Conservation (phyloP, 2,888 invertebrate genomes). For the Oxycera nigricornis region DNA sequence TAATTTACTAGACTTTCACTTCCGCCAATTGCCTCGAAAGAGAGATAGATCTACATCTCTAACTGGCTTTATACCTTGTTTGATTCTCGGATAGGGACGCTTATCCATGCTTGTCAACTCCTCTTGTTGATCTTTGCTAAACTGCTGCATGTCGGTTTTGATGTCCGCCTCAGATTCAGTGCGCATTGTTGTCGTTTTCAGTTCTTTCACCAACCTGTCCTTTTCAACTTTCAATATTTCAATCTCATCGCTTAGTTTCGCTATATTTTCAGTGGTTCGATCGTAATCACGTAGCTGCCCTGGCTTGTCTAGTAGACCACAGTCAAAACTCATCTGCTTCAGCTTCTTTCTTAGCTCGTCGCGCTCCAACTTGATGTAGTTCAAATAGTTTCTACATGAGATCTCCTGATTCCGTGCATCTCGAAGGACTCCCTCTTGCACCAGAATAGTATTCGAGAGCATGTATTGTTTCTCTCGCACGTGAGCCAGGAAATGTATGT, state of each 20-base stretch:
- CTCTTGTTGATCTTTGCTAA: slow-evolving; percentile 14
- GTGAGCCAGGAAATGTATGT: slow-evolving; percentile 54
- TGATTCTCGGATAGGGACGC: slow-evolving; percentile 26
- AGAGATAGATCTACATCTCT: slow-evolving; percentile 7
- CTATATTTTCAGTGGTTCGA: slow-evolving; percentile 48
- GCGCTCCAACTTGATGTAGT: slow-evolving; percentile 51
- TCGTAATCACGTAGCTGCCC: slow-evolving; percentile 56
- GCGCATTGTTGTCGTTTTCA: neutral
- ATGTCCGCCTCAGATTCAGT: neutral
- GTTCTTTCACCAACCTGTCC: slow-evolving; percentile 3
- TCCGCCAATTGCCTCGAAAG: neutral
- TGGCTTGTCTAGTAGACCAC: slow-evolving; percentile 56
- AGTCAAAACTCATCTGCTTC: slow-evolving; percentile 51
- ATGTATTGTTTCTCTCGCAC: slow-evolving; percentile 54
- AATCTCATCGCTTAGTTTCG: slow-evolving; percentile 40
- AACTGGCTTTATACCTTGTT: slow-evolving; percentile 10
- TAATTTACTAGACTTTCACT: neutral
- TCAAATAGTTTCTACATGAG: slow-evolving; percentile 48
- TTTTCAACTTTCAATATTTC: slow-evolving; percentile 44
- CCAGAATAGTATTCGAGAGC: slow-evolving; percentile 45
- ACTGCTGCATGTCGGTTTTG: slow-evolving; percentile 29
- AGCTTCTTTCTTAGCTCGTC: slow-evolving; percentile 49
- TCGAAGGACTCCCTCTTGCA: slow-evolving; percentile 42
- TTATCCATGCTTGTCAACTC: slow-evolving; percentile 25
- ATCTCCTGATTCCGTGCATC: neutral